These are phyloP conservation scores for Pyralis farinalis DNA, from an alignment of 2,888 invertebrate species.

Conservation along the genomic window DNA sequence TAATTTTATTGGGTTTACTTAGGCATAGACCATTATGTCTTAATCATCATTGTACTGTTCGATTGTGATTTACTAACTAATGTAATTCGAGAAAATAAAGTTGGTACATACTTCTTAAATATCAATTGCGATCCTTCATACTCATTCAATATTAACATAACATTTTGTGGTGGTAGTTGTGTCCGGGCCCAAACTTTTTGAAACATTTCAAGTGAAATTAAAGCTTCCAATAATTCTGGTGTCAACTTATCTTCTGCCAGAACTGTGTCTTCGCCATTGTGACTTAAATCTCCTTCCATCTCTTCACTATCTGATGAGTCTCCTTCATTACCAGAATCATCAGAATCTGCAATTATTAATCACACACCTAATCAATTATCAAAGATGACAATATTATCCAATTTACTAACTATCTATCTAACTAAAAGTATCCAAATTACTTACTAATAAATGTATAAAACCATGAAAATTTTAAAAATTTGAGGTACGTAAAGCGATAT, in stretches of 20 bases:
- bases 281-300: slow-evolving; percentile 60
- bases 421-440: too few species aligned
- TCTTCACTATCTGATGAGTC: slow-evolving; percentile 64
- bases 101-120: slow-evolving; percentile 65
- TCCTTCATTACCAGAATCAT: slow-evolving; percentile 43
- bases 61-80: too few species aligned
- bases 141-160: slow-evolving; percentile 73
- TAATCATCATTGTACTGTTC: too few species aligned
- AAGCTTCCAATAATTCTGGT: slow-evolving; percentile 81
- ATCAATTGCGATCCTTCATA: slow-evolving; percentile 69
- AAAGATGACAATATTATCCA: too few species aligned
- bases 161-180: slow-evolving; percentile 76
- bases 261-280: slow-evolving; percentile 57
- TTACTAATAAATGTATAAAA: too few species aligned
- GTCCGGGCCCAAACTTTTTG: slow-evolving; percentile 81
- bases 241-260: slow-evolving; percentile 74
- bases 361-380: too few species aligned
- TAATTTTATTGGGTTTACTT: too few species aligned
- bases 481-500: too few species aligned
- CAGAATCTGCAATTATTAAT: slow-evolving; percentile 36
- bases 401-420: too few species aligned
- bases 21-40: too few species aligned
- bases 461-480: too few species aligned
- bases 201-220: slow-evolving; percentile 80
- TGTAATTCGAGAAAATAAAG: too few species aligned